Evolutionary conservation across 2,888 invertebrate genomes (phyloP), one percentile per base, ranked within the genome.

Genomic region (Tetrapedia diversipes): DNA sequence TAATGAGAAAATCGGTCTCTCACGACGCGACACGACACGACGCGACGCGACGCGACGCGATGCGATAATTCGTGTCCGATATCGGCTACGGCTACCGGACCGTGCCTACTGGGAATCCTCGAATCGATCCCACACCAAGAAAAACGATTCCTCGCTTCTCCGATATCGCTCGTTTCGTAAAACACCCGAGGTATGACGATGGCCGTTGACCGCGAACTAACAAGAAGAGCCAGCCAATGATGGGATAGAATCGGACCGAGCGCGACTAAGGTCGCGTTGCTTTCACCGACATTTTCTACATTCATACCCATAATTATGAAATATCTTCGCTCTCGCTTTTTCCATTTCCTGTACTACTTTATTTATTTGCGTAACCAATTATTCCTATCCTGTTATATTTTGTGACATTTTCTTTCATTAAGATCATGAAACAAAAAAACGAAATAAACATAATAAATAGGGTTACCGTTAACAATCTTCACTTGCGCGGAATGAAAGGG

Each of bases 11-110:
- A n/a, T n/a, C n/a, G n/a, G n/a, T n/a, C n/a, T n/a, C n/a, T n/a
- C n/a, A n/a, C n/a, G n/a, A n/a, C n/a, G n/a, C n/a, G n/a, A n/a
- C n/a, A n/a, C n/a, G n/a, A n/a, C n/a, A n/a, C n/a, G n/a, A n/a
- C n/a, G n/a, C n/a, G n/a, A n/a, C n/a, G n/a, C n/a, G n/a, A n/a
- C n/a, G n/a, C n/a, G n/a, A n/a, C 63, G 43, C 70, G 69, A 79
- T 72, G 69, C 79, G 79, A 72, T 69, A 82, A 80, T 81, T 78
- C 71, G 49, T 76, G 69, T 70, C 67, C 19, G 49, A 19, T 32
- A n/a, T 41, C 53, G 66, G 24, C 27, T 27, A 57, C 53, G 66
- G 24, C 27, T 27, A 57, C 24, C 34, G 49, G 32, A 70, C 57
- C 75, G 76, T 59, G 24, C 57, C 59, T 10, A 37, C 27, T n/a